phyloP scores from a whole-genome alignment of 2,113 vertebrate species.

The Dasyurus viverrinus region DNA sequence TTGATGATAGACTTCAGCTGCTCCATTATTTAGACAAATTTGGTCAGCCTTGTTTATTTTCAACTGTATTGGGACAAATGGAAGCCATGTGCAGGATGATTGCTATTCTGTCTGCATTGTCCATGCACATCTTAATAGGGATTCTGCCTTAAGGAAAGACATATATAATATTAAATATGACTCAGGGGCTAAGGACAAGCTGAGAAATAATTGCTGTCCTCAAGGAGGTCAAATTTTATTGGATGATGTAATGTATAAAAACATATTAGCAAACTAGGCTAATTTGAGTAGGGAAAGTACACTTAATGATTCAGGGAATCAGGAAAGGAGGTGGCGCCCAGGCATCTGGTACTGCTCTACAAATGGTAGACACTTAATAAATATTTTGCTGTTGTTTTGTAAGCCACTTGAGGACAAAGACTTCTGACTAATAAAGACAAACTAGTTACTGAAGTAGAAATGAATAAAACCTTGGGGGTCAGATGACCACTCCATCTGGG shows the following conservation, averaged over 20 bases:
- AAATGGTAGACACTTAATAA: neutral
- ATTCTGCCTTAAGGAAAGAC: neutral
- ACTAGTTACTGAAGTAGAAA: neutral
- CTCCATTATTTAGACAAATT: neutral
- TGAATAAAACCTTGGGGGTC: neutral
- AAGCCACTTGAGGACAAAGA: neutral
- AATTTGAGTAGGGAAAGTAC: neutral
- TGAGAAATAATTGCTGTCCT: neutral
- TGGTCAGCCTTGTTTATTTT: neutral
- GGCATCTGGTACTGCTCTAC: neutral
- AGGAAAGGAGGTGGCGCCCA: neutral
- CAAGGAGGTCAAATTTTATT: neutral
- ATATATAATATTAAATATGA: neutral
- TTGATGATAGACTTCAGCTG: neutral
- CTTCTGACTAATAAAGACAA: neutral
- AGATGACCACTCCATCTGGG: neutral
- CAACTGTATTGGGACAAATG: neutral
- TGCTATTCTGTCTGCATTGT: neutral
- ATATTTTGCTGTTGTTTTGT: neutral
- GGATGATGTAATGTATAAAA: neutral
- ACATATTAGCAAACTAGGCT: neutral
- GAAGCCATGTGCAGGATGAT: neutral
- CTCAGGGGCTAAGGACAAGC: neutral
- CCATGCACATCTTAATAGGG: neutral
- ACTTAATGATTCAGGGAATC: neutral